Evolutionary conservation across 2,888 invertebrate species (phyloP), one percentile per base, ranked within the genome.

Genomic region (Prosapia bicincta): DNA sequence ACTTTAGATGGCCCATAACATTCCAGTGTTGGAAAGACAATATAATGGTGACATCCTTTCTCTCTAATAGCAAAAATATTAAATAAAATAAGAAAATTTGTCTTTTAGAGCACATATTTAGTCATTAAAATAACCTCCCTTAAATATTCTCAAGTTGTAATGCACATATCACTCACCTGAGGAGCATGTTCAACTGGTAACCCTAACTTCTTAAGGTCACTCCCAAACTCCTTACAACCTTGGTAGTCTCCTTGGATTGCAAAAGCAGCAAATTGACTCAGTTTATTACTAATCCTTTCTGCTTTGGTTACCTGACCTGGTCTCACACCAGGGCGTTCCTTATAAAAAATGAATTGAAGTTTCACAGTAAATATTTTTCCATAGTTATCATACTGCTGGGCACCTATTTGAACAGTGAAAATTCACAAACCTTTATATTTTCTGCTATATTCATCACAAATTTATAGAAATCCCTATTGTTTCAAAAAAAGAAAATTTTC

Each of bases 301-400:
- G 97, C 97, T 85, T 97, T 97, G 76, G 95, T 95, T 78, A 97
- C 95, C 85, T 97, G 96, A 0, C 97, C 97, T 0, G 97, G 97
- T 79, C 98, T 88, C 23, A 98, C 96, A 0, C 99, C 99, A 0
- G 99, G 98, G 13, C 98, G 89, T 85, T 99, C 99, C 85, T 98
- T 97, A 85, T 99, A 99, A 85, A 98, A 97, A 75, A 99, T 94
- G 84, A 98, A 98, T 85, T 99, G 99, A 80, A 98, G 86, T 84
- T 93, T 91, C 75, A 99, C 91, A 0, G 99, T 99, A 87, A 99
- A 99, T 82, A 99, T 98, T 87, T 99, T 99, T 30, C 99, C 99
- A 85, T 94, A 99, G 85, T 98, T 96, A 86, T 99, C 99, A 84
- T 96, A 99, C 85, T 99, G 99, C 86, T 99, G 99, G 38, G 97